Evolutionary conservation across 2,888 invertebrate genomes (phyloP), one percentile per base, ranked within the genome.

Genomic region (Shargacucullia verbasci): DNA sequence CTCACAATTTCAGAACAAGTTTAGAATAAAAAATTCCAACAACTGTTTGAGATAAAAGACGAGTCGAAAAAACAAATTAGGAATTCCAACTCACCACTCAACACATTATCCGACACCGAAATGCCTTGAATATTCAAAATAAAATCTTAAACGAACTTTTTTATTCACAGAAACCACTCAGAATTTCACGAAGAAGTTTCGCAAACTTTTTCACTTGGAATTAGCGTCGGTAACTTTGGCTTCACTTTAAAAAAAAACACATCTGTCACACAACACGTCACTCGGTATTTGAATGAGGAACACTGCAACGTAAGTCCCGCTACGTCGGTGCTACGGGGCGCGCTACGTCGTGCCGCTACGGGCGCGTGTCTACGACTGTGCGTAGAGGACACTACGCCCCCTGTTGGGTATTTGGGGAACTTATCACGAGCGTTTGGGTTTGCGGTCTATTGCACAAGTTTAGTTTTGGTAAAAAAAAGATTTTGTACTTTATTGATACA

Each of bases 331-430:
- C 70, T 66, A 70, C 69, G 76, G 14, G 33, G 31, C 40, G 52
- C 72, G 78, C 73, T 74, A 70, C 67, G 83, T 77, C 67, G 73
- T 44, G 10, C 73, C 25, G 71, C 80, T 76, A 78, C 83, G 75
- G 55, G 59, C 68, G 63, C 60, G 71, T 49, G 40, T 56, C 78
- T 76, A 78, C 78, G 78, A 83, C 83, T 83, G 83, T 81, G 80
- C 83, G 82, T 83, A 79, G 73, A 49, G 34, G 50, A 47, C 9
- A 54, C 56, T 29, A 45, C 79, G 79, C 79, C 81, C 82, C 72
- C 82, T 79, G 34, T 53, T 70, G 76, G 65, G n/a, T 40, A 60
- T 63, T 65, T 70, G 44, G 40, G 27, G 72, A 80, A 83, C 70
- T 76, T 78, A 70, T 61, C 70, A 59, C 62, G 61, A 68, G 61